Base-by-base conservation (phyloP, 2,888 invertebrate genomes). In the Quadroppia sp. region DNA sequence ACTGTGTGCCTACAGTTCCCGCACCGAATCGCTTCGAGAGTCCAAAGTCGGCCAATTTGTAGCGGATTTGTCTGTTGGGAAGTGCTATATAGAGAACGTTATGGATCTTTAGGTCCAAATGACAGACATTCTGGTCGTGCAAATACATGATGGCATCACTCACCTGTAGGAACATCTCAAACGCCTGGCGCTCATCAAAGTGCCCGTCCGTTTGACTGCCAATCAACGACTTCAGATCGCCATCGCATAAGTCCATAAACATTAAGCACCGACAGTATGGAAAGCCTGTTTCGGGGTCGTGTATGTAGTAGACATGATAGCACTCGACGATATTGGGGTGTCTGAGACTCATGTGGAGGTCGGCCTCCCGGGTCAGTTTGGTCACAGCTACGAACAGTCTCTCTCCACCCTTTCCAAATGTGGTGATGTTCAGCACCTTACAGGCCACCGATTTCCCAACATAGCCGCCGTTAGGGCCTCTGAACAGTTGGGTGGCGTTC, bases 181-280 rank as follows among this genome's bases (percentile, higher is more conserved):
- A 3, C 17, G 53, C 53, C 4, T 53, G 23, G 4, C 25, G 11
- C 25, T 53, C 53, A 25, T 48, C 20, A 23, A 53, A 25, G 11
- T 23, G 7, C 23, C 23, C 13, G 23, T 2, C 3, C 11, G 23
- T 3, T 3, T 23, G 53, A 23, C 1, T 3, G 7, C 13, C 23
- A 23, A 53, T 15, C 20, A 25, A 13, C 4, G 7, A 4, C 13
- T 23, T 23, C 17, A 53, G 20, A 23, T 53, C 53, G 2, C 53
- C 53, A 25, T 53, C 53, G 53, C 53, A 53, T 25, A 53, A 7
- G 6, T 53, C 53, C 53, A 53, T 53, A 20, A 53, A 25, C n/a
- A 25, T 2, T 23, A 53, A 6, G 53, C 23, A 53, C 23, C 53
- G 53, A n/a, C 20, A n/a, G n/a, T 23, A 53, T 7, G 53, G 53